phyloP scores from a whole-genome alignment of 2,113 vertebrate genomes.

The Morone chrysops region DNA sequence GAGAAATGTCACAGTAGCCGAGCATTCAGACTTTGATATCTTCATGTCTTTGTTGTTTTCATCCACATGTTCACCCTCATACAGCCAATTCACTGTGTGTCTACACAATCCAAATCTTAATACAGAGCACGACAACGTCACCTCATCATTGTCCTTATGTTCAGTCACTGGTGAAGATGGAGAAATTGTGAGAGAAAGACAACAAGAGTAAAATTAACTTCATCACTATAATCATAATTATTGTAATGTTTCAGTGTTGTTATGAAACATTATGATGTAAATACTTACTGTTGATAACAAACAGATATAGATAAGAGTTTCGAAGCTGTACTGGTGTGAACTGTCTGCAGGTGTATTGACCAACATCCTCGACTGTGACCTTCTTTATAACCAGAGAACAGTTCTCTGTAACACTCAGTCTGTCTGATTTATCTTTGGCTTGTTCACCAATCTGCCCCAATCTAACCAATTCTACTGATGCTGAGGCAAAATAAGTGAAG shows the following conservation, averaged over 20 bases:
- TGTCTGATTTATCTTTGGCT: background rate
- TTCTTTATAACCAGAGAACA: constrained; percentile 46
- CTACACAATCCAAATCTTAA: rapidly evolving
- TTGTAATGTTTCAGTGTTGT: background rate
- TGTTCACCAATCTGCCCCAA: background rate
- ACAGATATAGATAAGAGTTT: background rate
- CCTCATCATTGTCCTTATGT: background rate
- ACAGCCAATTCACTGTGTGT: background rate
- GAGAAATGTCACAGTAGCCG: background rate
- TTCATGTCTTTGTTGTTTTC: background rate
- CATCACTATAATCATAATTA: background rate
- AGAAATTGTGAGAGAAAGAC: background rate
- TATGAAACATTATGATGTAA: background rate
- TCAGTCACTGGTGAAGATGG: constrained; percentile 6
- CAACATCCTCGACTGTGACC: background rate
- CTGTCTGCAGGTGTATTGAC: background rate
- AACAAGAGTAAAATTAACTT: background rate
- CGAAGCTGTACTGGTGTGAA: background rate
- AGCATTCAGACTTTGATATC: background rate
- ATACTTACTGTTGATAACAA: constrained; percentile 31
- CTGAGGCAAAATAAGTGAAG: background rate
- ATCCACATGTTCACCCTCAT: too few relatives aligned
- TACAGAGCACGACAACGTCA: background rate
- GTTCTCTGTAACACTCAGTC: constrained; percentile 14
- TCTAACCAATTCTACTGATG: rapidly evolving